A percentile compares a stretch with the other conserved stretches of the same genome.
Conservation (phyloP, 1,140 invertebrate genomes). For the Contarinia nasturtii region DNA sequence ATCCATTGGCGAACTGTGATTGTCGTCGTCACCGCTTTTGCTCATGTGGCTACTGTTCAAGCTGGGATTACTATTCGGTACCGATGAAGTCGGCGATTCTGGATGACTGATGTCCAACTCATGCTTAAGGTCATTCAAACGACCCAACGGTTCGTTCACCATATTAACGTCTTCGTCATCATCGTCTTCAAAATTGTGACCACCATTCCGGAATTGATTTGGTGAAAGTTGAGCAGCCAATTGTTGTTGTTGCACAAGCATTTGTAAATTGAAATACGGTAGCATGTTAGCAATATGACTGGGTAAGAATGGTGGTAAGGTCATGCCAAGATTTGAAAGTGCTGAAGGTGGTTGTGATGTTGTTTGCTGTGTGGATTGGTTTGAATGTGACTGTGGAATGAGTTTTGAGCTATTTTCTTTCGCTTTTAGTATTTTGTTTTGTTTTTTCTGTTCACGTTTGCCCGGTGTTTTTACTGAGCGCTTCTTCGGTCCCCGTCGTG, state of each 20-base stretch:
- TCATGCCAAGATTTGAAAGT: conserved; percentile 6
- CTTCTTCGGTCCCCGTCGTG: conserved; percentile 60
- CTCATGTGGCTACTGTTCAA: too few species aligned
- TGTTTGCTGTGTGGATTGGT: conserved; percentile 1
- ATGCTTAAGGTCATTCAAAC: neutral
- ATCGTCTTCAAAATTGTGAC: conserved; percentile 9
- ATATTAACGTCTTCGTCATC: conserved; percentile 19
- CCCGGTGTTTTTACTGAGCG: conserved; percentile 5
- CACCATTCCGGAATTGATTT: neutral
- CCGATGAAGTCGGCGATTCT: neutral
- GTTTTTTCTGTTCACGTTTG: conserved; percentile 3
- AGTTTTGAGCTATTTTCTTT: conserved; percentile 12
- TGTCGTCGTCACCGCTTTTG: too few species aligned
- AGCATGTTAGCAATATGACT: conserved; percentile 12
- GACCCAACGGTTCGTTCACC: conserved; percentile 9
- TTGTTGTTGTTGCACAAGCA: conserved; percentile 23
- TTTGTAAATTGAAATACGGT: conserved; percentile 17
- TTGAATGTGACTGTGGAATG: conserved; percentile 3
- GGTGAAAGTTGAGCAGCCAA: conserved; percentile 3
- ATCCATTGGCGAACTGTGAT: too few species aligned
- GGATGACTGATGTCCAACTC: neutral
- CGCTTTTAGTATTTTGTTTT: conserved; percentile 3
- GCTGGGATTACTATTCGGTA: neutral
- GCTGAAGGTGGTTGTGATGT: neutral
- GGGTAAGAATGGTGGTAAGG: conserved; percentile 10